A percentile compares a stretch with the other conserved stretches of the same genome.
phyloP scores from a whole-genome alignment of 2,888 invertebrate species.

The Syrphus vitripennis region DNA sequence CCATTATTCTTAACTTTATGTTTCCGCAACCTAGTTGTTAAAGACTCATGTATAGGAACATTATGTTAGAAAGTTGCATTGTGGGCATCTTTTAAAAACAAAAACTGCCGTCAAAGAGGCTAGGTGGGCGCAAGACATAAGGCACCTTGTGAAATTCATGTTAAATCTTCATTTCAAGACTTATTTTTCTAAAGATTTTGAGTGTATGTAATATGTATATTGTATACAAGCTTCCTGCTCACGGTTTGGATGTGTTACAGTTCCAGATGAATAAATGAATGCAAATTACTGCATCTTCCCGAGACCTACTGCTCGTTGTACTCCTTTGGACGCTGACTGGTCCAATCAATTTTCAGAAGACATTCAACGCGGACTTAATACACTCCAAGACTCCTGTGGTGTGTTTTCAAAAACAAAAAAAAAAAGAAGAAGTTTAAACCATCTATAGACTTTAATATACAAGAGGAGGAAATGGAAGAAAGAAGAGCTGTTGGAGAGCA shows the following conservation, averaged over 20 bases:
- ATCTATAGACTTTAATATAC: background rate
- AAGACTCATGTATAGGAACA: too few species aligned
- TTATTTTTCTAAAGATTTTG: conserved; percentile 8
- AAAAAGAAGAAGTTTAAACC: background rate
- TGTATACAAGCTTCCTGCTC: conserved; percentile 60
- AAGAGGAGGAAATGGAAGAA: conserved; percentile 17
- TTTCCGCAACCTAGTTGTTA: too few species aligned
- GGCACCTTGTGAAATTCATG: background rate
- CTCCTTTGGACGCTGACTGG: conserved; percentile 55
- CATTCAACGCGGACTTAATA: conserved; percentile 66
- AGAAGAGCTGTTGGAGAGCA: conserved; percentile 38
- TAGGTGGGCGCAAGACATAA: background rate
- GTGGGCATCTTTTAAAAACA: too few species aligned
- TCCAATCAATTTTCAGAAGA: conserved; percentile 70
- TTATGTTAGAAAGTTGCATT: too few species aligned
- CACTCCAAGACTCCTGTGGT: conserved; percentile 30
- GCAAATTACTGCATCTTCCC: conserved; percentile 70
- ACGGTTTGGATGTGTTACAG: conserved; percentile 68
- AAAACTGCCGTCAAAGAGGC: too few species aligned
- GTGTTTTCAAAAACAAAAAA: background rate
- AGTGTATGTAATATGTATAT: background rate
- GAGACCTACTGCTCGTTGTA: conserved; percentile 42
- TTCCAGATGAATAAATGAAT: conserved; percentile 67
- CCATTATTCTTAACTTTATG: too few species aligned
- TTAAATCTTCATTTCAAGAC: background rate